Evolutionary conservation across 92 coral and sea anemone genomes (phyloP), one percentile per base, ranked within the genome.

Genomic region (Heteractis magnifica): DNA sequence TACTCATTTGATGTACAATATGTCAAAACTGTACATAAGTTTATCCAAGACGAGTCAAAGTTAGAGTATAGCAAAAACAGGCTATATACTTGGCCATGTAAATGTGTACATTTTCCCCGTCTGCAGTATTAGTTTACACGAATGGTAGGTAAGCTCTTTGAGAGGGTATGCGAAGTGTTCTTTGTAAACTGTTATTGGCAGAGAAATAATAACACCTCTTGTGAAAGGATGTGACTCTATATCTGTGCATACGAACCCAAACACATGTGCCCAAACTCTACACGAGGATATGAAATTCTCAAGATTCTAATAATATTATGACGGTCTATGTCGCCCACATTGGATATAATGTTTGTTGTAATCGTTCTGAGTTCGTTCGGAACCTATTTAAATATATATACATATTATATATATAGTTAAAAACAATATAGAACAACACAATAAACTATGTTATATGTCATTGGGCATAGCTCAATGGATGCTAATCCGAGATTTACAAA

Each of bases 381-480:
- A 79, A 85, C 77, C 78, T 85, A 85, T 85, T 85, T 79, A 85
- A 85, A 85, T 85, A 74, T 81, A 81, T 81, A 74, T 81, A 70
- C 70, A 81, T 81, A 64, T 64, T 80, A 81, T 56, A 84, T 84
- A 84, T 85, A 74, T 78, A 82, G 79, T 65, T 56, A 78, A 78
- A 77, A 76, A 77, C 78, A 85, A 70, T 77, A 77, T 77, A 78
- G 78, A 77, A 85, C 84, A 85, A 85, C 85, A 81, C 72, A 68
- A 82, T 74, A 82, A 41, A 51, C 59, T 85, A 77, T 79, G 82
- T 77, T 85, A 85, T 70, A 85, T 85, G 83, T 85, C 88, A 78
- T 68, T 78, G 88, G 81, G 88, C 88, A 77, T 74, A 77, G 83
- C 88, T 85, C 88, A 78, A 85, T 78, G 83, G 64, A 85, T 79